Base-by-base conservation (phyloP, 2,888 invertebrate species). In the Melanophora roralis region DNA sequence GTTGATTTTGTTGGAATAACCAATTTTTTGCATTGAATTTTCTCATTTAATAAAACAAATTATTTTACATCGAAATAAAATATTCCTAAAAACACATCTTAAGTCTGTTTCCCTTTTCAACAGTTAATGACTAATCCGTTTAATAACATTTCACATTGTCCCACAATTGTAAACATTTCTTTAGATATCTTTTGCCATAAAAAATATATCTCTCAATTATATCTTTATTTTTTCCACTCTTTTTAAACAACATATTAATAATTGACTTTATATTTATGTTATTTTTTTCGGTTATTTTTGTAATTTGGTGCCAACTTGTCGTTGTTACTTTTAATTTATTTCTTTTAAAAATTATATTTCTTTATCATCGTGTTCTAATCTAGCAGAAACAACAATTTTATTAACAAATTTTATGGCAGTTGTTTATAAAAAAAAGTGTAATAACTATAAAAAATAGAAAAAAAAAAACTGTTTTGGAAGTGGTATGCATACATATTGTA, bases 341-440 rank as follows among this genome's bases (percentile, higher is more conserved):
- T 49, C 16, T 55, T 36, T 27, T 3, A 6, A 49, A 27, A 49
- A 51, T 59, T 32, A 5, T 59, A 38, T 23, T n/a, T 47, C 0
- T 1, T 40, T 40, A 12, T 4, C 16, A 36, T 38, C 36, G 8
- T 45, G 16, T 47, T 19, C 19, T 55, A 11, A 16, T 16, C 8
- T 34, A 51, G 12, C 6, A 16, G 23, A 16, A 38, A 65, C 21
- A 27, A 8, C 27, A n/a, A n/a, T n/a, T n/a, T n/a, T 45, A 55
- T 27, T 62, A 75, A 23, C 32, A 62, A 62, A 68, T 68, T 49
- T 55, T 23, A 64, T 57, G 23, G 49, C 11, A 27, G 23, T 51
- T 27, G 27, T 47, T 65, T 47, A 40, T 49, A 65, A 27, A 57
- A 49, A 57, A 49, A 65, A 73, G 55, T 65, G 64, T 27, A 45